phyloP scores from a whole-genome alignment of 2,888 invertebrate species.

The Shargacucullia verbasci region DNA sequence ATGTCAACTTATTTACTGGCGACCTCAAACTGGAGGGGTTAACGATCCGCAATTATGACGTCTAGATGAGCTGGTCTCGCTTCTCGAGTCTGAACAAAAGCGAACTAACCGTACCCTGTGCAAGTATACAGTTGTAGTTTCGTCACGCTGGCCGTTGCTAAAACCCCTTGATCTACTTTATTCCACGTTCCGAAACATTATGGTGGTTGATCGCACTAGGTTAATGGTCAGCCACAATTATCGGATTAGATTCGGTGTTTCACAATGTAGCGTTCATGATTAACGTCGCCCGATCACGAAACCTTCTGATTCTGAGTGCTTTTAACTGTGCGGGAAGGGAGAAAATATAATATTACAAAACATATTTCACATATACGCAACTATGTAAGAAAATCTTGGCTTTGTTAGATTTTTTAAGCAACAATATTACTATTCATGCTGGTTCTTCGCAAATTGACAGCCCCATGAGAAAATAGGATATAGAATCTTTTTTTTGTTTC shows the following conservation, averaged over 20 bases:
- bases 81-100: conserved; percentile 70
- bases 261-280: conserved; percentile 56
- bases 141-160: conserved; percentile 65
- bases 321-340: conserved; percentile 16
- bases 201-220: conserved; percentile 59
- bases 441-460: conserved; percentile 24
- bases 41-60: conserved; percentile 72
- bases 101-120: conserved; percentile 62
- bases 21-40: conserved; percentile 67
- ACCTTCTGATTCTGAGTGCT: conserved; percentile 39
- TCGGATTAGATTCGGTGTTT: conserved; percentile 64
- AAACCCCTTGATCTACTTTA: conserved; percentile 63
- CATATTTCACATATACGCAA: conserved; percentile 4
- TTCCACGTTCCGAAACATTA: conserved; percentile 54
- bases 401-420: not conserved
- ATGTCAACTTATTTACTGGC: conserved; percentile 54
- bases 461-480: conserved; percentile 33
- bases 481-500: conserved; percentile 12
- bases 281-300: conserved; percentile 57
- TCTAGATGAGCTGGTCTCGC: conserved; percentile 62
- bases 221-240: conserved; percentile 66
- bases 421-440: conserved; percentile 20
- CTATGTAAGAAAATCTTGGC: not conserved
- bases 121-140: conserved; percentile 58
- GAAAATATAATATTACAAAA: conserved; percentile 5